These are phyloP conservation scores for Cherax quadricarinatus DNA, from an alignment of 1,140 invertebrate genomes.

Conservation along the genomic window DNA sequence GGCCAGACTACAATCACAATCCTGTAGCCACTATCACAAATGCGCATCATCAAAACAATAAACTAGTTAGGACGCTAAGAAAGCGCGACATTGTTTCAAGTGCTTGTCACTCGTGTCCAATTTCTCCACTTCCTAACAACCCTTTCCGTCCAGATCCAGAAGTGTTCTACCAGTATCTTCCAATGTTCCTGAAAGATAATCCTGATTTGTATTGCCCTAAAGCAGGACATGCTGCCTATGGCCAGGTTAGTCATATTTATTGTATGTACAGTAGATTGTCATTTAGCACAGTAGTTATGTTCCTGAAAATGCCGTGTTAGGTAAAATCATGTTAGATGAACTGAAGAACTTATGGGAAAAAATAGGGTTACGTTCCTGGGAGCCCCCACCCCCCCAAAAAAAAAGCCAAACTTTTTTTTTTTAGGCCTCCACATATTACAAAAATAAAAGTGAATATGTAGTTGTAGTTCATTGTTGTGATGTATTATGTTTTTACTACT, in stretches of 20 bases:
- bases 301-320: too few relatives aligned
- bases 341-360: too few relatives aligned
- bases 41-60: not conserved
- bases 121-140: constrained; percentile 60
- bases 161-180: constrained; percentile 85
- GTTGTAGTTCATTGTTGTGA: too few relatives aligned
- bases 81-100: not conserved
- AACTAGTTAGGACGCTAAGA: not conserved
- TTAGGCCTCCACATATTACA: too few relatives aligned
- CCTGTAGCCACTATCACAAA: not conserved
- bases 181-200: constrained; percentile 89
- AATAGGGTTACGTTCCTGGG: too few relatives aligned
- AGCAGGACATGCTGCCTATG: constrained; percentile 87
- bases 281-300: too few relatives aligned
- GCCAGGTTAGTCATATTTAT: constrained; percentile 76
- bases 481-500: too few relatives aligned
- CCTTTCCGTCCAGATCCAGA: constrained; percentile 76
- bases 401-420: too few relatives aligned
- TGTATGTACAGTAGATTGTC: not conserved
- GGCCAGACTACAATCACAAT: constrained; percentile 62
- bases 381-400: too few relatives aligned
- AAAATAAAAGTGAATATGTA: too few relatives aligned
- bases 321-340: too few relatives aligned
- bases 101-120: constrained; percentile 69
- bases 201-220: constrained; percentile 87